These are phyloP conservation scores for Cathartes aura DNA, from an alignment of 2,113 vertebrate species.

Conservation along the genomic window DNA sequence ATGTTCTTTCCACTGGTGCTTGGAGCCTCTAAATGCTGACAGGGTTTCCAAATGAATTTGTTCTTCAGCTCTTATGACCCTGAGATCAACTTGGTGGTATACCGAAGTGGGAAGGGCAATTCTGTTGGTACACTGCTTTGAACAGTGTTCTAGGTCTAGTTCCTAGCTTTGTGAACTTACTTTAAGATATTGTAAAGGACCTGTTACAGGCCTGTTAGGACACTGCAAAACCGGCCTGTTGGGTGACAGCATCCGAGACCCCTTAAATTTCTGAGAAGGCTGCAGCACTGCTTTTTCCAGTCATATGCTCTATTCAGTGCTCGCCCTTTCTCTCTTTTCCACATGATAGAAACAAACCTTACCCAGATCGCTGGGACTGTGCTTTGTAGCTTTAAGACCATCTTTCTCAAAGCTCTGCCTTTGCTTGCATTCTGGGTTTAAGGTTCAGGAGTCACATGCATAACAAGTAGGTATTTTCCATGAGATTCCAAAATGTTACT, in stretches of 20 bases:
- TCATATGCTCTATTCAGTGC: not conserved
- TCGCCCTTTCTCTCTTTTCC: not conserved
- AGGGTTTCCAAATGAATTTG: not conserved
- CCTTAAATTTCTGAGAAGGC: not conserved
- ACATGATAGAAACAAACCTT: not conserved
- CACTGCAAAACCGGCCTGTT: not conserved
- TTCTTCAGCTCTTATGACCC: not conserved
- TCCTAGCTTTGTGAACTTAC: not conserved
- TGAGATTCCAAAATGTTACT: not conserved
- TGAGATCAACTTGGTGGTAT: not conserved
- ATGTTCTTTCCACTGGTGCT: not conserved
- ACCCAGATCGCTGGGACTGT: fast-evolving
- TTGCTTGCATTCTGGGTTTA: not conserved
- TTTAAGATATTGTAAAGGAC: not conserved
- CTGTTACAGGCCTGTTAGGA: not conserved
- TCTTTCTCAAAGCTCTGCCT: not conserved
- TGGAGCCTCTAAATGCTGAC: not conserved
- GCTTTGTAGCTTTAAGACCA: not conserved
- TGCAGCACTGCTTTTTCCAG: not conserved
- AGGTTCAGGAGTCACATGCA: not conserved
- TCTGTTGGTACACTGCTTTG: not conserved
- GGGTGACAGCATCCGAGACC: not conserved
- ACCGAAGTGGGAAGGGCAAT: not conserved
- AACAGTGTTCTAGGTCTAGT: not conserved
- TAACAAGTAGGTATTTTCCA: not conserved